Base-by-base conservation (phyloP, 2,113 vertebrate species). In the Petromus typicus region DNA sequence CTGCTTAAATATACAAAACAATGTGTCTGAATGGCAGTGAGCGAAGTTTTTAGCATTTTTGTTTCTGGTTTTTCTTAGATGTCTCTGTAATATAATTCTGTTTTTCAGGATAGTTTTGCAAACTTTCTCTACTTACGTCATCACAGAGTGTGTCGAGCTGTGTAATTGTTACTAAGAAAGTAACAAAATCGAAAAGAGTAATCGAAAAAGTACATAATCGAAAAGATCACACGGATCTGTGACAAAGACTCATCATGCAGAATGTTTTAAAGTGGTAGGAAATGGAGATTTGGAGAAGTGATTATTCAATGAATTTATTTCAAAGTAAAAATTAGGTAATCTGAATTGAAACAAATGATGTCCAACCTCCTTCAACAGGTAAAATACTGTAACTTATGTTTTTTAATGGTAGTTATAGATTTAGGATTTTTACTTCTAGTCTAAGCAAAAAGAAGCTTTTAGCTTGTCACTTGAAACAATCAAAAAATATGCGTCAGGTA, bases 291-390 rank as follows among this genome's bases (percentile, higher is more conserved):
- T 81, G 92, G 51, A 67, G 18, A 63, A n/a, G 0, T 71, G 2
- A 82, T 81, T 56, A 75, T 59, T 84, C 59, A 79, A 75, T 63
- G 63, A 75, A 63, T 54, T 1, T 5, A 87, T 4, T 69, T 86
- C 93, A 90, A 91, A 89, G 59, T 78, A 66, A 86, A 82, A 13
- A 85, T 18, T 93, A 91, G 34, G 14, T 85, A 37, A 92, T 89
- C 27, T 86, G 63, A 78, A 9, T 86, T 86, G 14, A 81, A 34
- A 78, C 37, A 5, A 32, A 45, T 90, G 27, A 75, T 18, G 2
- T 18, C 54, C 73, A 90, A 64, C 16, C 16, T 83, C 66, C 32
- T 87, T 89, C 7, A 71, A 25, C 59, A 9, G 37, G 5, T 92
- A 84, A 92, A 84, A 63, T 63, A 6, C 59, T 71, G 10, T 9